Evolutionary conservation across 2,888 invertebrate species (phyloP).

Genomic region (Metopia argyrocephala): DNA sequence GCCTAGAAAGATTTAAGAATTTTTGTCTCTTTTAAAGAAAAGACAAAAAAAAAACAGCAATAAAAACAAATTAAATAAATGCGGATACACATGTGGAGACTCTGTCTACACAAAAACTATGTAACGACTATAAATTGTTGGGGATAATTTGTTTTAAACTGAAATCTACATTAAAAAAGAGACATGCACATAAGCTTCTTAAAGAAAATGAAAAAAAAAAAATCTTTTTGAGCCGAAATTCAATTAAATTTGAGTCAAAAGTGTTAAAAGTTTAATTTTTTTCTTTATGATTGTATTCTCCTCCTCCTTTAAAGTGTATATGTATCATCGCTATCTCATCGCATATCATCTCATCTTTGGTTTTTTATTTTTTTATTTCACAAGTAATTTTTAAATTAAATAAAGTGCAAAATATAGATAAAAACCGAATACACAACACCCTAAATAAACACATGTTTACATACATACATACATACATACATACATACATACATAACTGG

Average conservation of each 20-base stretch:
- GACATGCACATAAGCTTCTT: too few relatives aligned
- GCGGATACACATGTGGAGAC: background rate
- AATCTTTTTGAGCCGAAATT: constrained; percentile 35
- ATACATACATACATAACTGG: too few relatives aligned
- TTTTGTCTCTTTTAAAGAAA: too few relatives aligned
- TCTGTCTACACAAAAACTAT: too few relatives aligned
- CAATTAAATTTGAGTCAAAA: constrained; percentile 49
- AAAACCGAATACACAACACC: background rate
- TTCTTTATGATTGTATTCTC: constrained; percentile 11
- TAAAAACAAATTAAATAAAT: too few relatives aligned
- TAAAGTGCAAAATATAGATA: background rate
- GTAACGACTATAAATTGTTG: background rate
- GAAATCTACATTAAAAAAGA: background rate
- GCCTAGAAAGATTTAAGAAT: constrained; percentile 31
- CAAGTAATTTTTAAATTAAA: constrained; percentile 19
- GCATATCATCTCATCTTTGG: background rate
- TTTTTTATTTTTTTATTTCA: constrained; percentile 13
- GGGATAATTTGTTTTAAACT: background rate
- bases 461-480: too few relatives aligned
- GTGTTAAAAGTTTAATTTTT: constrained; percentile 18
- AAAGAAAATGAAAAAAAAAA: background rate
- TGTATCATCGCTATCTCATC: constrained; percentile 16
- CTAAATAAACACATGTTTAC: background rate
- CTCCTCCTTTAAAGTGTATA: background rate
- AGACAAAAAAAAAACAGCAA: too few relatives aligned